Base-by-base conservation (phyloP, 2,113 vertebrate genomes). In the Notarius quadriscutis region DNA sequence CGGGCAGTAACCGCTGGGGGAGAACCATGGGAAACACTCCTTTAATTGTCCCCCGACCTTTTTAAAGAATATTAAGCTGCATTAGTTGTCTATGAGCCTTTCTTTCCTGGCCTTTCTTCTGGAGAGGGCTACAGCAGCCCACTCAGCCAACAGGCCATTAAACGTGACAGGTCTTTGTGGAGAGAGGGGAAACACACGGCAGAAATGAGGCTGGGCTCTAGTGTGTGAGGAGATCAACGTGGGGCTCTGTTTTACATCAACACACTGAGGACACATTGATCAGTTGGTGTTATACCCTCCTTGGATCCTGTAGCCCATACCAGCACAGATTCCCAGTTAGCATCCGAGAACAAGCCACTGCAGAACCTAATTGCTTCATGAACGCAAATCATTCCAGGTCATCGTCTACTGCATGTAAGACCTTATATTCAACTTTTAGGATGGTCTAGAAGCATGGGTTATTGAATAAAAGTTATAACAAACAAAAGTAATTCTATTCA, bases 31-130 rank as follows among this genome's bases (percentile, higher is more conserved):
- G 94, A 95, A 95, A 95, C 89, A 90, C 92, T 95, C 91, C 90
- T 91, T 94, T 96, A 95, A 95, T 96, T 96, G 95, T 94, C 92
- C 94, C 93, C 89, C 85, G 77, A n/a, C 90, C 92, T 93, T 95
- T 95, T 95, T 93, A 95, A 95, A 95, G 93, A 95, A 95, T 94
- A 96, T 95, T 95, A 95, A 95, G 94, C 94, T 93, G 95, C 93
- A 94, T 96, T 96, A 95, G 94, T 92, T 92, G 93, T 94, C 93
- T 92, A 90, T 91, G 91, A 92, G 93, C 92, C 91, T 94, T 95
- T 95, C 94, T 94, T 94, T 87, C 57, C 62, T 67, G 87, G 91
- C 88, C 93, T 93, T 93, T 93, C 93, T 95, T 91, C 91, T 84
- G 91, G 92, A 91, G 90, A 91, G 87, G 90, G 89, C 93, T 91